Evolutionary conservation across 1,140 invertebrate species (phyloP), one percentile per base, ranked within the genome.

Genomic region (Lordiphosa mommai): DNA sequence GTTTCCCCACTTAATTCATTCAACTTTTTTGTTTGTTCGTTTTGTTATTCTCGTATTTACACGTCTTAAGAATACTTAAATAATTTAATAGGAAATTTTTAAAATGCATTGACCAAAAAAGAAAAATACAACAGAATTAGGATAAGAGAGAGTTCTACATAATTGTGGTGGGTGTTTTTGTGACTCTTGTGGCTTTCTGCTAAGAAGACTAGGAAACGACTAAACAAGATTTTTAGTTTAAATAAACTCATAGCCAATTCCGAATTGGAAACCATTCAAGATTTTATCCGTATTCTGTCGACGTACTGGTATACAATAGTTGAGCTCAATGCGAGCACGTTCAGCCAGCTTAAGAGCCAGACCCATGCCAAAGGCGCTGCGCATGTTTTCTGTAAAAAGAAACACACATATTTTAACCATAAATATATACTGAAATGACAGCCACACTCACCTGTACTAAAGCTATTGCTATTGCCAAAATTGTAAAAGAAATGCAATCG

Each of bases 401-500:
- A 16, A 46, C 0, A 16, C 10, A 30, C 6, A 33, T 37, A 30
- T 44, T 4, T 3, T 17, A 5, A 17, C 32, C 2, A 14, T 5
- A 46, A 3, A 55, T 5, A 38, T 17, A n/a, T n/a, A 6, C 3
- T 0, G 5, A n/a, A 17, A 4, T n/a, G 1, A 2, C 13, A 0
- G 23, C 1, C 13, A 23, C 9, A 23, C 56, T 4, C 51, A 88
- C 84, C 86, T 51, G 76, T 61, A 17, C 55, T 68, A 44, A 89
- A 89, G 34, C 33, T 52, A 41, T 89, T 85, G 49, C 69, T 77
- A 51, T 89, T 89, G 53, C 88, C 88, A 34, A 86, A 53, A 40
- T 89, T 89, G 58, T 86, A 88, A 51, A 89, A 89, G 55, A 89
- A 73, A 74, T 89, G 88, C 63, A 76, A 74, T 1, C 86, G 65